Percentiles rank a stretch among this genome's conserved stretches.
Conservation (phyloP, 2,888 invertebrate genomes). For the Yponomeuta plumbellus region DNA sequence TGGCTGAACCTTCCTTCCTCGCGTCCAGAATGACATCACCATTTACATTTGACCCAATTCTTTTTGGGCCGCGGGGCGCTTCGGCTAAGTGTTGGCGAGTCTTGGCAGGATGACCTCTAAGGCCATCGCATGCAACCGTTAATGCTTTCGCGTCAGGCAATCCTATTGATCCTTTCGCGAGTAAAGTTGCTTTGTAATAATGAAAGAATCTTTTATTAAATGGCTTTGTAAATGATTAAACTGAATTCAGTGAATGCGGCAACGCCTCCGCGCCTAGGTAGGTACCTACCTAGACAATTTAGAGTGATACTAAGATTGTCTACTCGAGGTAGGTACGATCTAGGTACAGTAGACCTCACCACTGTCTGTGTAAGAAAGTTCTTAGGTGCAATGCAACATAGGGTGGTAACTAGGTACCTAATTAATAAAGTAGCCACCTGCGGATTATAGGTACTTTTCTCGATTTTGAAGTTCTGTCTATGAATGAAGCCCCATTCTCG, state of each 20-base stretch:
- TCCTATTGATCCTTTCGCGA: conserved; percentile 37
- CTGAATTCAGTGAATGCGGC: neutral
- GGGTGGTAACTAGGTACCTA: too few relatives aligned
- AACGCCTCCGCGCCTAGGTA: too few relatives aligned
- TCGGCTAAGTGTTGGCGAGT: neutral
- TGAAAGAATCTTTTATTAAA: neutral
- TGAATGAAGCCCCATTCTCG: too few relatives aligned
- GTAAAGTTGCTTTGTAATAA: conserved; percentile 26
- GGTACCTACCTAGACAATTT: too few relatives aligned
- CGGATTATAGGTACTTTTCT: too few relatives aligned
- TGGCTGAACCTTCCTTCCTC: neutral
- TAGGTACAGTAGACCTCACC: too few relatives aligned
- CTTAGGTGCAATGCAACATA: too few relatives aligned
- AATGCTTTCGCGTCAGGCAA: conserved; percentile 50
- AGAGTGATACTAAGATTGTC: too few relatives aligned
- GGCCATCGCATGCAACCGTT: conserved; percentile 57
- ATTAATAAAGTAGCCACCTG: too few relatives aligned
- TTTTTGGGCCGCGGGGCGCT: neutral
- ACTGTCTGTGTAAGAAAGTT: too few relatives aligned
- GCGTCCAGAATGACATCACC: conserved; percentile 4
- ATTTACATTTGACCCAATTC: conserved; percentile 10
- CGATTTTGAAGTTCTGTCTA: too few relatives aligned
- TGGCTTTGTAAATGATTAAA: neutral
- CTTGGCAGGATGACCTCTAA: conserved; percentile 11
- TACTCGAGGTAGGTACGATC: too few relatives aligned